Percentiles rank a stretch among this genome's conserved stretches.
Conservation (phyloP, 2,888 invertebrate species). For the Willowsia nigromaculata region DNA sequence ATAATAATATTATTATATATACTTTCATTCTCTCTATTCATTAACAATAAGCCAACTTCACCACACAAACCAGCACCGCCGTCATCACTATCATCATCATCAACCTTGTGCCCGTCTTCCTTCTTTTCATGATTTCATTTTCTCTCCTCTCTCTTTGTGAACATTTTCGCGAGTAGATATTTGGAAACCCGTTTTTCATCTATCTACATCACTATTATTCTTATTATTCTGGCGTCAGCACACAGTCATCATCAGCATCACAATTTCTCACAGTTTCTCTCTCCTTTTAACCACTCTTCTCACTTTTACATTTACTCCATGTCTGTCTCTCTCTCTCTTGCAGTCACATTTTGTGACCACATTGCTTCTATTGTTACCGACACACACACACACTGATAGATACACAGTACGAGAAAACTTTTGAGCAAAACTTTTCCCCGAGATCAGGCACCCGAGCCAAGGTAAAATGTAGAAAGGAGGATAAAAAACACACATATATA, state of each 20-base stretch:
- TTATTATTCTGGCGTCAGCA: neutral
- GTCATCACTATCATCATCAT: neutral
- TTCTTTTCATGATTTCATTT: neutral
- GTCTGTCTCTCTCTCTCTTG: neutral
- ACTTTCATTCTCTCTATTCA: neutral
- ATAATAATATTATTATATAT: neutral
- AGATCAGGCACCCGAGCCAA: neutral
- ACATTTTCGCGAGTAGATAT: too few relatives aligned
- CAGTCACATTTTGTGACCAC: slow-evolving; percentile 30
- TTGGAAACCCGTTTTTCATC: too few relatives aligned
- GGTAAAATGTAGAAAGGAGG: neutral
- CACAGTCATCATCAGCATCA: neutral
- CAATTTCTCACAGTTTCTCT: neutral
- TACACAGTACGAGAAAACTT: neutral
- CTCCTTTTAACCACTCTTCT: neutral
- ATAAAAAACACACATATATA: neutral
- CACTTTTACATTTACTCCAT: neutral
- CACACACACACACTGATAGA: neutral
- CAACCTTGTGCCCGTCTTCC: neutral
- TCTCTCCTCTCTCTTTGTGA: neutral
- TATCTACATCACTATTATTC: neutral
- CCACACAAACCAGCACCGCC: neutral
- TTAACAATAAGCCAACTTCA: neutral
- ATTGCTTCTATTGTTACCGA: neutral
- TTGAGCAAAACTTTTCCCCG: slow-evolving; percentile 3